Base-by-base conservation (phyloP, 2,797 vertebrate genomes). In the Sphaeramia orbicularis region DNA sequence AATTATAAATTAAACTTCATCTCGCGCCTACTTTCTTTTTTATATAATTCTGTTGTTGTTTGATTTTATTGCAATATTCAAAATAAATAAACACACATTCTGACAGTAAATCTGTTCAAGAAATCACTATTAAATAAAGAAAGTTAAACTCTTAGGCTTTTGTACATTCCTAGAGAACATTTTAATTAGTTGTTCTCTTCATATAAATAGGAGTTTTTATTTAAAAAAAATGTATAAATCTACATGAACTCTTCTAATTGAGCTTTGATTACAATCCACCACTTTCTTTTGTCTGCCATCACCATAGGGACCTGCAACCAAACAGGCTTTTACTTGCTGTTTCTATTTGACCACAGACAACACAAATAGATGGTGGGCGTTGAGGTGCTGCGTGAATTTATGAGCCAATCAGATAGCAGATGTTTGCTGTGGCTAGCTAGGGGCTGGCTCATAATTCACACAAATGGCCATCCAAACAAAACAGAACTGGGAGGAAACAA, bases 331-430 rank as follows among this genome's bases (percentile, higher is more conserved):
- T 60, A 72, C 59, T 76, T 73, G 78, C 73, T 84, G 67, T 82
- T 80, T 80, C 71, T 80, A 30, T 87, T 83, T 83, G 80, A 81
- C 78, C 62, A 56, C 65, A 72, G 76, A 77, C 71, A 52, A 71
- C 71, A 76, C 74, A 81, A 89, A 75, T 87, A 72, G 75, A 82
- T 65, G 76, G 78, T 59, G 65, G 57, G 49, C 56, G 48, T 55
- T 41, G 44, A 70, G 53, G 37, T 70, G 77, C 59, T 36, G 53
- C 9, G 2, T 76, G 76, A 84, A 92, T 92, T 91, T 92, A 92
- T 79, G 87, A 89, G 89, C 86, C 85, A 90, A 88, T 91, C 88
- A 78, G 73, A 74, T 38, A 77, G 74, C 89, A 92, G 86, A 90
- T 90, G 89, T 91, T 90, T 89, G 83, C 74, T 49, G 60, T 81